These are phyloP conservation scores for Polyergus mexicanus DNA, from an alignment of 1,140 invertebrate species.

Conservation along the genomic window DNA sequence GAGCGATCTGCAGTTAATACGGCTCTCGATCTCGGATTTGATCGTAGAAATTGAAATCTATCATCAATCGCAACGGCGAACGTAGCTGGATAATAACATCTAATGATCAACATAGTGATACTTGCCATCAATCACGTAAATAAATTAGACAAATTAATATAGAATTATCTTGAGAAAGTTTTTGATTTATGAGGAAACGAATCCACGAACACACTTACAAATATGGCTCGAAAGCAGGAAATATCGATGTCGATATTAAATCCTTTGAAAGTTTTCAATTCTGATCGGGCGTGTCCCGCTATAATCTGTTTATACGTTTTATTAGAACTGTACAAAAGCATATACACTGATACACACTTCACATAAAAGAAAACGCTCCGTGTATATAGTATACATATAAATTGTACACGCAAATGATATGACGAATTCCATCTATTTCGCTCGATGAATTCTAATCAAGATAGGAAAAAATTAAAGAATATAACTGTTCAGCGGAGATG, in stretches of 20 bases:
- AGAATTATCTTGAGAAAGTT: neutral
- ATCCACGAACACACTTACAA: neutral
- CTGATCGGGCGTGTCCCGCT: slow-evolving; percentile 48
- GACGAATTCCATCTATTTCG: slow-evolving; percentile 53
- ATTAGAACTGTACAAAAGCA: slow-evolving; percentile 65
- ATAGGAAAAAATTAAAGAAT: slow-evolving; percentile 41
- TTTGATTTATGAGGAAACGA: slow-evolving; percentile 21
- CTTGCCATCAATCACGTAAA: slow-evolving; percentile 37
- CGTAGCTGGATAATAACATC: neutral
- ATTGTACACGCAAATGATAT: slow-evolving; percentile 62
- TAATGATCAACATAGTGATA: slow-evolving; percentile 46
- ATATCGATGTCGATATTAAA: slow-evolving; percentile 16
- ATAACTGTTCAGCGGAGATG: slow-evolving; percentile 58
- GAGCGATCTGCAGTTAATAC: neutral
- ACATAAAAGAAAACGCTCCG: slow-evolving; percentile 43
- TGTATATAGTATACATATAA: slow-evolving; percentile 70
- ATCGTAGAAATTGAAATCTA: slow-evolving; percentile 36
- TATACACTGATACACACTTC: neutral
- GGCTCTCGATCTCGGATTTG: slow-evolving; percentile 38
- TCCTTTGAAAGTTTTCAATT: slow-evolving; percentile 64
- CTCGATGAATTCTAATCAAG: slow-evolving; percentile 61
- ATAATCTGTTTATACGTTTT: slow-evolving; percentile 78
- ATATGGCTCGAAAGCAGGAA: slow-evolving; percentile 56
- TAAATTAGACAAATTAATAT: slow-evolving; percentile 49
- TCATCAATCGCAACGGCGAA: neutral